Base-by-base conservation (phyloP, 2,113 vertebrate genomes). In the Pelecanoides urinatrix region DNA sequence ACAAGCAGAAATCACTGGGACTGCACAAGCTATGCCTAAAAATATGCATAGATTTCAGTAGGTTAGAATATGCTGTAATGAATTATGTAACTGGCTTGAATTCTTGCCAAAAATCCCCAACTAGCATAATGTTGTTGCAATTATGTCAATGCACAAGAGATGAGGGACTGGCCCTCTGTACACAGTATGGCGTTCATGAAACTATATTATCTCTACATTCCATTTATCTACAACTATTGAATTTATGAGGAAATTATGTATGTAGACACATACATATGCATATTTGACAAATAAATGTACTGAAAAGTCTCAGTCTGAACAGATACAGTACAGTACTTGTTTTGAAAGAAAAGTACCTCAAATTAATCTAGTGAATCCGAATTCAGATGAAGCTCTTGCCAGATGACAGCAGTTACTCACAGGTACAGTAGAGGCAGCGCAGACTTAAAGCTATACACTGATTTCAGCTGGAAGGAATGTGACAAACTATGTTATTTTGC, bases 371-470 rank as follows among this genome's bases (percentile, higher is more conserved):
- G 92, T 77, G 79, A 94, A 96, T 88, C 88, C 8, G 3, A 90
- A 94, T 97, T 94, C 91, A 91, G 67, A 88, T 90, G 74, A 76
- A 76, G 77, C 34, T 75, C 77, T 85, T 93, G 75, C 87, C 92
- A 96, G 94, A 87, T 97, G 96, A 90, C 81, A 92, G 93, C 94
- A 96, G 89, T 97, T 96, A 91, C 91, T 89, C 83, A 71, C 89
- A 97, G 94, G 94, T 96, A 95, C 96, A 90, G 95, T 55, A 97
- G 96, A 96, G 94, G 94, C 94, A 97, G 95, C 94, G 81, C 81
- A 95, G 77, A 93, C 93, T 93, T 95, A 83, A 82, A 97, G 77
- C 93, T 91, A 26, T 47, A 53, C 16, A 74, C 89, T 93, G 84
- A 94, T 91, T 95, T 97, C 93, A 95, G 91, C 86, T 76, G 81